These are phyloP conservation scores for Rhinopithecus roxellana DNA, from an alignment of 2,113 vertebrate species.

Conservation along the genomic window DNA sequence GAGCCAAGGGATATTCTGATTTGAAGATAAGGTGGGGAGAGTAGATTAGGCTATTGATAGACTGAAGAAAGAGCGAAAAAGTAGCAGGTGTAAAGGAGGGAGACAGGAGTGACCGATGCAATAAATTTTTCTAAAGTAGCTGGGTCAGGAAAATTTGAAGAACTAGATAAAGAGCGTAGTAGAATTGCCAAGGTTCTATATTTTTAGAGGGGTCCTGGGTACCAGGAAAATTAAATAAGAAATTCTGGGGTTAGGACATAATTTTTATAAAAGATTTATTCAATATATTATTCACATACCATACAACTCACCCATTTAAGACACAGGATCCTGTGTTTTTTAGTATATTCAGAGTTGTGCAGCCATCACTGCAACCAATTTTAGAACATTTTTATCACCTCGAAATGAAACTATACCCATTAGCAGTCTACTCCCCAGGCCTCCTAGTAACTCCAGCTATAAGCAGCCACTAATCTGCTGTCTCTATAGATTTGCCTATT, in stretches of 20 bases:
- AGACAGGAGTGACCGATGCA: background rate
- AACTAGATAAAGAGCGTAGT: background rate
- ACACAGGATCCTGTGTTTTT: background rate
- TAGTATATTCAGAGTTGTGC: background rate
- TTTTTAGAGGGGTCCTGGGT: background rate
- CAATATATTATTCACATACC: background rate
- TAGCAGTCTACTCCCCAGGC: background rate
- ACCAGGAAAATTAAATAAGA: background rate
- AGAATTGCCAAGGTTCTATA: background rate
- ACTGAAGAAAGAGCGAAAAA: background rate
- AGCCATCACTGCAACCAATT: background rate
- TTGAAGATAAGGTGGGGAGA: background rate
- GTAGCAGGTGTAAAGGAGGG: background rate
- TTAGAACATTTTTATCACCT: background rate
- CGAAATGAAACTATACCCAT: background rate
- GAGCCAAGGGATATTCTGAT: background rate
- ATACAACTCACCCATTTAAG: background rate
- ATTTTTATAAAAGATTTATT: background rate
- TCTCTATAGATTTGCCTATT: background rate
- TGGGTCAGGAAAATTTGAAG: background rate
- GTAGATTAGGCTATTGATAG: background rate
- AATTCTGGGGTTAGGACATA: background rate
- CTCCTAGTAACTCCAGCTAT: background rate
- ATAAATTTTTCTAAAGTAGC: background rate
- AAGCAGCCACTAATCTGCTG: background rate